Conservation (phyloP, 1,140 invertebrate genomes). For the Microplitis mediator region DNA sequence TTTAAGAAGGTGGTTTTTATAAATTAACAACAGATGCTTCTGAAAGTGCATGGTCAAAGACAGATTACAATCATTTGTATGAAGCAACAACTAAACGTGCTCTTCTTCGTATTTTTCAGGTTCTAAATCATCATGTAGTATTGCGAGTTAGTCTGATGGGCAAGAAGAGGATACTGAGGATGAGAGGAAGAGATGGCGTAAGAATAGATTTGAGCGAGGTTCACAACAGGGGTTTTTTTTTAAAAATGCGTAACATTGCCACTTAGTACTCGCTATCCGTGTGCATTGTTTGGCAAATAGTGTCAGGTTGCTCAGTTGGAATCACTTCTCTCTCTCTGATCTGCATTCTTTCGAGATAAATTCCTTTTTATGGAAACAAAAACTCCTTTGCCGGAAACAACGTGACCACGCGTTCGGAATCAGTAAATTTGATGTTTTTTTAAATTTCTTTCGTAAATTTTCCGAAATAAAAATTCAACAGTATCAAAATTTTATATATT, state of each 20-base stretch:
- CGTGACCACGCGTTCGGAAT: constrained; percentile 16
- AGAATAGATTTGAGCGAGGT: constrained; percentile 22
- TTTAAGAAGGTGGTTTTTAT: background rate
- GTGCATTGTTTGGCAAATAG: constrained; percentile 51
- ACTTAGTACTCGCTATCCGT: constrained; percentile 46
- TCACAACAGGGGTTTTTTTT: constrained; percentile 45
- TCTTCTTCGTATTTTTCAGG: background rate
- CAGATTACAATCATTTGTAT: constrained; percentile 5
- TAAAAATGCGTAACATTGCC: constrained; percentile 51
- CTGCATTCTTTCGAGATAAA: constrained; percentile 25
- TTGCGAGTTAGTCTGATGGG: background rate
- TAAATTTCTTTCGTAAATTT: background rate
- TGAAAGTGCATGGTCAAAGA: background rate
- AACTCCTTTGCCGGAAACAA: background rate
- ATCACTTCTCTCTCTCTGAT: background rate
- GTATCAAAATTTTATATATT: too few relatives aligned
- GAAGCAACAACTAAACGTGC: background rate
- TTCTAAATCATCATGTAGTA: background rate
- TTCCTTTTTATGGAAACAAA: constrained; percentile 42
- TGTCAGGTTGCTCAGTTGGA: constrained; percentile 45
- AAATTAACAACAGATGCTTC: background rate
- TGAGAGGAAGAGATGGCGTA: constrained; percentile 12
- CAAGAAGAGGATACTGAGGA: background rate
- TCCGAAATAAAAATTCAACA: background rate
- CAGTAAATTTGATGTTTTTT: background rate